Evolutionary conservation across 1,140 invertebrate genomes (phyloP).

Genomic region (Cyclargus thomasi): DNA sequence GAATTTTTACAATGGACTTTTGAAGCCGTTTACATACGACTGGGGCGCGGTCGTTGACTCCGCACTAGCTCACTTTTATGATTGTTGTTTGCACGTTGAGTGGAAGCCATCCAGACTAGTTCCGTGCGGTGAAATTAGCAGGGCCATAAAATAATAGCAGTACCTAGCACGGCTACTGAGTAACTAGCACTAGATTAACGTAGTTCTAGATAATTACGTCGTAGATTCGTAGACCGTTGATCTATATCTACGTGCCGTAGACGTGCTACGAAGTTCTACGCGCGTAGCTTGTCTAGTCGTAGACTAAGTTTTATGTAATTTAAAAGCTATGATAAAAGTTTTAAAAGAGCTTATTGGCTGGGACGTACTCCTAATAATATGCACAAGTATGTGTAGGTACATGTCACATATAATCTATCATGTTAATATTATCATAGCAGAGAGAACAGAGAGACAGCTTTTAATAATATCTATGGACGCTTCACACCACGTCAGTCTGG

Average conservation of each 20-base stretch:
- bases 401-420: too few relatives aligned
- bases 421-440: too few relatives aligned
- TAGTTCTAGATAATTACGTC: neutral
- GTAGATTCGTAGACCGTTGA: neutral
- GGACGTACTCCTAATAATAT: neutral
- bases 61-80: neutral
- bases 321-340: neutral
- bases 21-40: neutral
- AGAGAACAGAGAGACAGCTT: too few relatives aligned
- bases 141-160: neutral
- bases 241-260: neutral
- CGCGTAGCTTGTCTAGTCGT: neutral
- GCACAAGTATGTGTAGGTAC: too few relatives aligned
- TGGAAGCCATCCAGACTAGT: neutral
- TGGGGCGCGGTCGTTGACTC: neutral
- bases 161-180: neutral
- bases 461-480: too few relatives aligned
- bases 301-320: neutral
- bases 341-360: neutral
- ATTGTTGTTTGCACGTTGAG: neutral
- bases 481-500: too few relatives aligned
- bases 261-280: neutral
- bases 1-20: neutral
- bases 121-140: neutral
- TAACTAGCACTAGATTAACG: neutral